These are phyloP conservation scores for Eciton burchellii DNA, from an alignment of 1,140 invertebrate species.

Conservation along the genomic window DNA sequence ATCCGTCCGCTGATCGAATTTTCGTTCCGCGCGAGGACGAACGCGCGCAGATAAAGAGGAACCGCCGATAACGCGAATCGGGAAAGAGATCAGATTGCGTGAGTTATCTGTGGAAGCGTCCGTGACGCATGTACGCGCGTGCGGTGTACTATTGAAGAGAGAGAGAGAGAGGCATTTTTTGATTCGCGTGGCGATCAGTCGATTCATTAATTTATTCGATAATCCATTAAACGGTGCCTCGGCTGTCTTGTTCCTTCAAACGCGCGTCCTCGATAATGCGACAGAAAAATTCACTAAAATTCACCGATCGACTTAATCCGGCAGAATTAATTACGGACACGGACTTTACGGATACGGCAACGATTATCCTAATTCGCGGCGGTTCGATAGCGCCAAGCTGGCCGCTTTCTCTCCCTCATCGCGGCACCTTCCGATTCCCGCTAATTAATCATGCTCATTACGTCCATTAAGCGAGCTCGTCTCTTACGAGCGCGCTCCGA, in stretches of 20 bases:
- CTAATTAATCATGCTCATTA: constrained; percentile 54
- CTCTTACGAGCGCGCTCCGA: constrained; percentile 24
- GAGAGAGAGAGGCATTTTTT: neutral
- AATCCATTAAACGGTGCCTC: no score
- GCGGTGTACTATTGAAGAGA: constrained; percentile 3
- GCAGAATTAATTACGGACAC: constrained; percentile 13
- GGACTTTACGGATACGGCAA: constrained; percentile 23
- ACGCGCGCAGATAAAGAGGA: constrained; percentile 11
- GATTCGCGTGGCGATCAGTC: neutral
- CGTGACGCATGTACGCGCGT: neutral
- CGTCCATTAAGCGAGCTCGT: constrained; percentile 26
- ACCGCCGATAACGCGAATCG: constrained; percentile 15
- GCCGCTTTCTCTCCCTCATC: constrained; percentile 9
- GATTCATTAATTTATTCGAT: neutral
- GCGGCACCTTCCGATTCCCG: constrained; percentile 41
- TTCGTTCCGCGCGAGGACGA: neutral
- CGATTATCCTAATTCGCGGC: constrained; percentile 21
- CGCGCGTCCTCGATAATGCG: neutral
- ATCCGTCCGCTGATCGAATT: constrained; percentile 18
- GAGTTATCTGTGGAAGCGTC: constrained; percentile 30
- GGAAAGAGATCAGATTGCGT: constrained; percentile 21
- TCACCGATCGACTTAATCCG: neutral
- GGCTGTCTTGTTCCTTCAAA: no score
- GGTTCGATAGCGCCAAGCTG: neutral
- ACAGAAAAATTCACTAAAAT: neutral